phyloP scores from a whole-genome alignment of 2,113 vertebrate species.

The Xiphorhynchus elegans region DNA sequence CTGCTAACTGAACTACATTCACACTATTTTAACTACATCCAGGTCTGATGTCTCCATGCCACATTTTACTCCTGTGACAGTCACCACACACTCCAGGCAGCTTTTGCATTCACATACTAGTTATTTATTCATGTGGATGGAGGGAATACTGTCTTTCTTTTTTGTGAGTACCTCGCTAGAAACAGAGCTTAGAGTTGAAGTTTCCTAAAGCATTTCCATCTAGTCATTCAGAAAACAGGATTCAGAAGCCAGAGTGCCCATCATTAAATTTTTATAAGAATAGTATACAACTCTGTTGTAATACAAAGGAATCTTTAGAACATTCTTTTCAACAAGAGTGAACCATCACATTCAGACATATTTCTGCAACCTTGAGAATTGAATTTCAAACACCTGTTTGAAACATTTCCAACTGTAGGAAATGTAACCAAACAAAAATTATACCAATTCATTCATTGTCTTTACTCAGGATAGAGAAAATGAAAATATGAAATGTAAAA shows the following conservation, averaged over 20 bases:
- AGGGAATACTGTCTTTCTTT: not conserved
- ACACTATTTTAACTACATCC: not conserved
- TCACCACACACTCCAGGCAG: not conserved
- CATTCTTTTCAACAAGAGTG: not conserved
- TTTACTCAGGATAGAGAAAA: not conserved
- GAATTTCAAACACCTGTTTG: not conserved
- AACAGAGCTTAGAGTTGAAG: rapidly evolving
- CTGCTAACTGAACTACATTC: not conserved
- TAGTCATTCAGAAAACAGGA: not conserved
- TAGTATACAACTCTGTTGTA: not conserved
- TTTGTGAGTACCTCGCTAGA: not conserved
- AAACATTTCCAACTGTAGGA: not conserved
- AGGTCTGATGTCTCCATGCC: not conserved
- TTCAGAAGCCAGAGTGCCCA: not conserved
- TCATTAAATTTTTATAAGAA: not conserved
- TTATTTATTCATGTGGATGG: not conserved
- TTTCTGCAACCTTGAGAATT: not conserved
- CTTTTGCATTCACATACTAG: not conserved
- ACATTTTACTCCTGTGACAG: not conserved
- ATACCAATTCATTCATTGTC: not conserved
- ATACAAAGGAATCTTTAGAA: not conserved
- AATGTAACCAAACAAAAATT: not conserved
- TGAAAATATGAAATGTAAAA: not conserved
- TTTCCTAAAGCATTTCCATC: not conserved
- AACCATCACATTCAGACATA: not conserved